These are phyloP conservation scores for Mustela lutreola DNA, from an alignment of 2,113 vertebrate species.

Conservation along the genomic window DNA sequence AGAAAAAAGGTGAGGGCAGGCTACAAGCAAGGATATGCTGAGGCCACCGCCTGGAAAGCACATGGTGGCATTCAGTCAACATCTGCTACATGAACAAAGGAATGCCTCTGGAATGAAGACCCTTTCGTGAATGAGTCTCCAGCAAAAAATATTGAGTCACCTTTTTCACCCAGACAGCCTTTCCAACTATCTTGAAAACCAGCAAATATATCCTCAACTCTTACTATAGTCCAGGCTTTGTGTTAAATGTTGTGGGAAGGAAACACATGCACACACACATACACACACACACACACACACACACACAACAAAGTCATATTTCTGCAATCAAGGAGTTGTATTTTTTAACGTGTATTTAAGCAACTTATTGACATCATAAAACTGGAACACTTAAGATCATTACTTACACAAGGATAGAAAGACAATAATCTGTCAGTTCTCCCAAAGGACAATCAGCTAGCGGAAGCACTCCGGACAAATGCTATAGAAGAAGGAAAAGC, in stretches of 20 bases:
- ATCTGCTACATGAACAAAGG: neutral
- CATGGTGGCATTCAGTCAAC: neutral
- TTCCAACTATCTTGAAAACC: neutral
- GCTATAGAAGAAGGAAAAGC: neutral
- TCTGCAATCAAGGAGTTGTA: neutral
- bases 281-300: neutral
- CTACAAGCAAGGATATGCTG: neutral
- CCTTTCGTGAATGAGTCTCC: neutral
- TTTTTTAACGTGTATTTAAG: neutral
- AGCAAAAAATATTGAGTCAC: neutral
- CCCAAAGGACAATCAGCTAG: neutral
- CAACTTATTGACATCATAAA: neutral
- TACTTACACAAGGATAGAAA: neutral
- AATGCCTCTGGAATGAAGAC: neutral
- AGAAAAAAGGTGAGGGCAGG: neutral
- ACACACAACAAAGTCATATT: neutral
- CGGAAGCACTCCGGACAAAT: neutral
- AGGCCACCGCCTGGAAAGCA: neutral
- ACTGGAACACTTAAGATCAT: neutral
- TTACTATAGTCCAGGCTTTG: neutral
- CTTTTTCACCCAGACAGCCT: neutral
- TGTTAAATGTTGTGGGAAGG: neutral
- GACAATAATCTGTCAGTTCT: neutral
- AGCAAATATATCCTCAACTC: neutral
- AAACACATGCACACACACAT: too few species aligned